phyloP scores from a whole-genome alignment of 1,140 invertebrate genomes.

The Apis laboriosa region DNA sequence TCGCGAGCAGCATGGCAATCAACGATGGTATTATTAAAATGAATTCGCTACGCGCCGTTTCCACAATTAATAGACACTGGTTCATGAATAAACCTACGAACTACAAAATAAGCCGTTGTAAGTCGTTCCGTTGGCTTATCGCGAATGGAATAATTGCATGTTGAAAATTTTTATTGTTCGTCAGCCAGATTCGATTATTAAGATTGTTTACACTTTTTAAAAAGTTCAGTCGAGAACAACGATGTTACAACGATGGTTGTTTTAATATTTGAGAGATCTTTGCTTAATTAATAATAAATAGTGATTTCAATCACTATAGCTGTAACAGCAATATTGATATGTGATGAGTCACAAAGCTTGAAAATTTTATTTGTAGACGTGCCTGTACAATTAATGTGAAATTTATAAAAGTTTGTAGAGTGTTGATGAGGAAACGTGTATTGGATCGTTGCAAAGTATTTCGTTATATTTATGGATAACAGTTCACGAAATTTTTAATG shows the following conservation, averaged over 20 bases:
- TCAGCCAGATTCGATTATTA: too few relatives aligned
- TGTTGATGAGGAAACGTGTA: neutral
- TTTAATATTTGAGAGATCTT: too few relatives aligned
- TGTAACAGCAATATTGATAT: too few relatives aligned
- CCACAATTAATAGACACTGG: slow-evolving; percentile 37
- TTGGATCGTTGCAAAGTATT: neutral
- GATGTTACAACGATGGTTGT: neutral
- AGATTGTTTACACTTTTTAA: too few relatives aligned
- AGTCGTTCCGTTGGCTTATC: slow-evolving; percentile 38
- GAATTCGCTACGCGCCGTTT: slow-evolving; percentile 12
- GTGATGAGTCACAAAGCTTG: neutral
- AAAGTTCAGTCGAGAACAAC: too few relatives aligned
- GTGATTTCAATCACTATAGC: too few relatives aligned
- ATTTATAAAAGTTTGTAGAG: neutral
- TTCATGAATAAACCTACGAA: slow-evolving; percentile 22
- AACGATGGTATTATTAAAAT: slow-evolving; percentile 41
- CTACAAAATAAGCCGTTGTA: slow-evolving; percentile 17
- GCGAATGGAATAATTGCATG: slow-evolving; percentile 35
- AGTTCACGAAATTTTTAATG: neutral
- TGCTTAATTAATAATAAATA: too few relatives aligned
- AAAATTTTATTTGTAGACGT: neutral
- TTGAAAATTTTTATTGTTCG: neutral
- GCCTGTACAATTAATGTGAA: neutral
- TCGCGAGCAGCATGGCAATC: slow-evolving; percentile 28
- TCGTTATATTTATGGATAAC: neutral